Conservation (phyloP, 2,797 vertebrate species). For the Sphenodon punctatus region DNA sequence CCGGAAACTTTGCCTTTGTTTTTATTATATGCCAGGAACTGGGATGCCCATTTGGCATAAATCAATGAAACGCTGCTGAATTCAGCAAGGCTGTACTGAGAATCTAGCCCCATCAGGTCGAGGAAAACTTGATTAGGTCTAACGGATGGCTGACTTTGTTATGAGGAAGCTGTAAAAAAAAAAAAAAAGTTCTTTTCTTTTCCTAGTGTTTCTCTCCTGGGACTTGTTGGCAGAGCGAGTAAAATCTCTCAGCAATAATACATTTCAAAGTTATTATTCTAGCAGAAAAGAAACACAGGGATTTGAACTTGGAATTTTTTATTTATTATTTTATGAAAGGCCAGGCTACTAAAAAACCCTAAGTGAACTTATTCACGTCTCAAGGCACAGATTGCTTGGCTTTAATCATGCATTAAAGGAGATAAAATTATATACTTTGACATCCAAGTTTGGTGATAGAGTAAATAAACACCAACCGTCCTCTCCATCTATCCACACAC, state of each 20-base stretch:
- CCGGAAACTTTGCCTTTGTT: not conserved
- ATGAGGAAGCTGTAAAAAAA: slow-evolving; percentile 59
- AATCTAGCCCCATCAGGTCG: not conserved
- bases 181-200: slow-evolving; percentile 69
- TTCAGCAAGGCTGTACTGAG: not conserved
- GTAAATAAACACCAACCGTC: not conserved
- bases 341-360: slow-evolving; percentile 48
- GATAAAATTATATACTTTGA: not conserved
- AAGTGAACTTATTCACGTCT: slow-evolving; percentile 31
- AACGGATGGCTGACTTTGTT: slow-evolving; percentile 59
- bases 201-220: slow-evolving; percentile 51
- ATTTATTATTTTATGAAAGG: slow-evolving; percentile 67
- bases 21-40: not conserved
- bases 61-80: not conserved
- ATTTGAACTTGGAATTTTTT: slow-evolving; percentile 61
- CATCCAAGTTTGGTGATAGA: not conserved
- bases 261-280: slow-evolving; percentile 71
- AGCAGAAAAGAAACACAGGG: slow-evolving; percentile 66
- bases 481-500: not conserved
- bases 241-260: slow-evolving; percentile 63
- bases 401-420: not conserved
- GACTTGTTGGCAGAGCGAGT: slow-evolving; percentile 69
- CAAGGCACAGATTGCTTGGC: slow-evolving; percentile 22
- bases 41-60: not conserved
- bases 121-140: slow-evolving; percentile 63